Evolutionary conservation across 2,797 vertebrate species (phyloP).

Genomic region (Cephalopachus bancanus): DNA sequence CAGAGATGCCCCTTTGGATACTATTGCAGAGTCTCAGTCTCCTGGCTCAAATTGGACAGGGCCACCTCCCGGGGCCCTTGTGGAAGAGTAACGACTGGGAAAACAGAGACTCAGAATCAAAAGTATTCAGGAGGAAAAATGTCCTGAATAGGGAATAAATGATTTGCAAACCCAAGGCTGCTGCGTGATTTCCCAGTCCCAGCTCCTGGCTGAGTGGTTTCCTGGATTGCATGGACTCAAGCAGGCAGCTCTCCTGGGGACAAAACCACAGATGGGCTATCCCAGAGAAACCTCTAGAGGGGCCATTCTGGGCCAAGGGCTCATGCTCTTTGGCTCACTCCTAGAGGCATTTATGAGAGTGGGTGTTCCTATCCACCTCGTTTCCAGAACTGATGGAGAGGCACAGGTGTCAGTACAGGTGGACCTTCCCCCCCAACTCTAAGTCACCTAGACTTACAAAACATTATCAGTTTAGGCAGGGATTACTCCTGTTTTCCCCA

Average conservation of each 20-base stretch:
- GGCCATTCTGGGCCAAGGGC: background rate
- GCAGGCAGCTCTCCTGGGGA: background rate
- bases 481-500: background rate
- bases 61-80: background rate
- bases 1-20: background rate
- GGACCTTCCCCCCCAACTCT: background rate
- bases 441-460: background rate
- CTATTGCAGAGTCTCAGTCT: background rate
- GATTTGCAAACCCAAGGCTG: slow-evolving; percentile 21
- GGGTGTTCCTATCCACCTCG: background rate
- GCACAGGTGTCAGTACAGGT: background rate
- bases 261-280: background rate
- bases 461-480: background rate
- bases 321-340: background rate
- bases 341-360: background rate
- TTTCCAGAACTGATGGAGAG: background rate
- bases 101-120: background rate
- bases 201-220: background rate
- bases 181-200: background rate
- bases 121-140: no score
- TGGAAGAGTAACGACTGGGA: background rate
- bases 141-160: background rate
- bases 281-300: background rate
- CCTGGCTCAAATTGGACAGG: background rate
- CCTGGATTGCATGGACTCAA: background rate